Base-by-base conservation (phyloP, 2,113 vertebrate genomes). In the Brienomyrus longianalis region DNA sequence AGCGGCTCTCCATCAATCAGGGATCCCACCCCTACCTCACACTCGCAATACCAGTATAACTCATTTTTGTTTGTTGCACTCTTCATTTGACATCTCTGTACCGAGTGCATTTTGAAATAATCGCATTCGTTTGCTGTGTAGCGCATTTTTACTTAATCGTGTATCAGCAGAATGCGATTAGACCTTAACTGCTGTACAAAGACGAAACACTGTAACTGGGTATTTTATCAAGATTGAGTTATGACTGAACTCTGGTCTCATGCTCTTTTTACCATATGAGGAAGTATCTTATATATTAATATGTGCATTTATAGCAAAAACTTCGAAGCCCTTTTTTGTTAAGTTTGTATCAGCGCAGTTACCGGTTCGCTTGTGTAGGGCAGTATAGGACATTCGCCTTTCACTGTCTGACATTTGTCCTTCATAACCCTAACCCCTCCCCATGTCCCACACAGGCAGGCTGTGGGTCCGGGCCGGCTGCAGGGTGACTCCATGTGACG, bases 401-500 rank as follows among this genome's bases (percentile, higher is more conserved):
- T 11, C 23, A 54, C 2, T 52, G 51, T 17, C 51, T 70, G 62
- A 11, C 23, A 70, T 45, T 23, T 9, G 62, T 39, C 5, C 27
- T 77, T 45, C 17, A 0, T 23, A 10, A n/a, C 56, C 8, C 2
- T 9, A 23, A 62, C 6, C n/a, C 62, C 62, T 27, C 62, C 1
- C n/a, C 62, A 27, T 66, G 4, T 83, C 66, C 31, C n/a, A n/a
- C 66, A 4, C 93, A 95, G 94, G 95, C 93, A 93, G 93, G 90
- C 91, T 93, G 91, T 93, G 94, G 92, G 90, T 94, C 51, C 94
- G 93, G 88, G 90, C 92, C 86, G 92, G 94, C 94, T 90, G 89
- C 90, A 95, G 92, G 92, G 93, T 94, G 90, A 93, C 93, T 92
- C 96, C 98, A 59, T 95, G 94, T 94, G 98, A 99, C 90, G 95